Conservation (phyloP, 2,888 invertebrate genomes). For the Masnerella sp. region DNA sequence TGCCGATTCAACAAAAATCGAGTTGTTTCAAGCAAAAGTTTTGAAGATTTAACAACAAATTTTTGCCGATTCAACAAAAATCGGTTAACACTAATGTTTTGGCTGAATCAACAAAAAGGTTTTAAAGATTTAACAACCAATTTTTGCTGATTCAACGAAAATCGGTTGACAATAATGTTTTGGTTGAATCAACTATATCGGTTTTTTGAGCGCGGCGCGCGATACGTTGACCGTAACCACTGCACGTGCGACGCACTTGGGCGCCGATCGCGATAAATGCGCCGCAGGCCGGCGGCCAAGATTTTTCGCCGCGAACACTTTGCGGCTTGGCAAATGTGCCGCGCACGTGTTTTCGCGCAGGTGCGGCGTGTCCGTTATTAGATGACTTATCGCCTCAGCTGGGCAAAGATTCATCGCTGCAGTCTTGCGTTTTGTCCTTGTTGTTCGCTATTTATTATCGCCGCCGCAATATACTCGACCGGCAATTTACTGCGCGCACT, state of each 20-base stretch:
- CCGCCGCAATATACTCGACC: conserved; percentile 31
- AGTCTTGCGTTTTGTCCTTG: conserved; percentile 55
- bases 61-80: too few species aligned
- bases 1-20: too few species aligned
- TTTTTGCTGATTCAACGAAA: neutral
- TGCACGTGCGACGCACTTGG: conserved; percentile 60
- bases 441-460: conserved; percentile 44
- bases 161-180: conserved; percentile 15
- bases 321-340: conserved; percentile 72
- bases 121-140: too few species aligned
- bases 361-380: conserved; percentile 65
- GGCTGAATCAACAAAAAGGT: too few species aligned
- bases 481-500: conserved; percentile 8
- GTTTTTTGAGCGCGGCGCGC: too few species aligned
- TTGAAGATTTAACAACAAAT: too few species aligned
- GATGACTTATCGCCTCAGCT: conserved; percentile 63
- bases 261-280: conserved; percentile 58
- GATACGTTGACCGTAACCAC: conserved; percentile 60
- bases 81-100: too few species aligned
- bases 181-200: too few species aligned
- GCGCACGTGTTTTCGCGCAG: conserved; percentile 68
- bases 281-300: conserved; percentile 69
- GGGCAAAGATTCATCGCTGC: conserved; percentile 61
- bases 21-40: too few species aligned
- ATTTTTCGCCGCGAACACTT: conserved; percentile 67